Percentiles rank a stretch among this genome's conserved stretches.
phyloP scores from a whole-genome alignment of 1,140 invertebrate species.

The Zaprionus gabonicus region DNA sequence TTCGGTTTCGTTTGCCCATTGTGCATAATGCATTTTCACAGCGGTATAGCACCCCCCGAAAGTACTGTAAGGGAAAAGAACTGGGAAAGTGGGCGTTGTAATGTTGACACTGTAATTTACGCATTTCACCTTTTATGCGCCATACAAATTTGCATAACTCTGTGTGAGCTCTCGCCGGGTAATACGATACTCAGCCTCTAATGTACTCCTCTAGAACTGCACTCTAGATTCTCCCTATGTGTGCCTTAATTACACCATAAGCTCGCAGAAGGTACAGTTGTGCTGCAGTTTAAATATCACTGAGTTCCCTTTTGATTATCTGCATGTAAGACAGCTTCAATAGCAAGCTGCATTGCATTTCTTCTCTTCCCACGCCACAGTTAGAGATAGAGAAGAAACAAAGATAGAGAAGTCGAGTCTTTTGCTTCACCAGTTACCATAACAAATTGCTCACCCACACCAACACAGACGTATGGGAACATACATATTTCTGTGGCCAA shows the following conservation, averaged over 20 bases:
- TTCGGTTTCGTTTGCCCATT: constrained; percentile 62
- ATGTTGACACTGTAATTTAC: constrained; percentile 83
- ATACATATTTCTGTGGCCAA: constrained; percentile 16
- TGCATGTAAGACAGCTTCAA: constrained; percentile 6
- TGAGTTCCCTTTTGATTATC: not conserved
- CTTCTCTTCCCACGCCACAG: constrained; percentile 49
- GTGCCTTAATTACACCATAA: not conserved
- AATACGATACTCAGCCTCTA: constrained; percentile 52
- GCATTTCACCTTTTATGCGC: constrained; percentile 72
- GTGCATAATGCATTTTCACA: constrained; percentile 78
- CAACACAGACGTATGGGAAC: constrained; percentile 30
- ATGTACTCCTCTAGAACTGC: not conserved
- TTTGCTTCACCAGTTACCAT: constrained; percentile 54
- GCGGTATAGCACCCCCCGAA: constrained; percentile 61
- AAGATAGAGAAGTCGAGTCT: not conserved
- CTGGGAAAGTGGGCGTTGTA: constrained; percentile 75
- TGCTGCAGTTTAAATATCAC: not conserved
- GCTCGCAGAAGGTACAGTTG: constrained; percentile 50
- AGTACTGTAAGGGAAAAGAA: constrained; percentile 21
- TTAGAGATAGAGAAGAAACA: constrained; percentile 7
- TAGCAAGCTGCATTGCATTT: constrained; percentile 4
- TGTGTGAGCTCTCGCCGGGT: constrained; percentile 55
- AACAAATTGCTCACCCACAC: constrained; percentile 62
- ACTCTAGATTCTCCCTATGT: not conserved
- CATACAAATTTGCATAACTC: constrained; percentile 67